Percentiles rank a stretch among this genome's conserved stretches.
Conservation (phyloP, 2,888 invertebrate species). For the Eupithecia centaureata region DNA sequence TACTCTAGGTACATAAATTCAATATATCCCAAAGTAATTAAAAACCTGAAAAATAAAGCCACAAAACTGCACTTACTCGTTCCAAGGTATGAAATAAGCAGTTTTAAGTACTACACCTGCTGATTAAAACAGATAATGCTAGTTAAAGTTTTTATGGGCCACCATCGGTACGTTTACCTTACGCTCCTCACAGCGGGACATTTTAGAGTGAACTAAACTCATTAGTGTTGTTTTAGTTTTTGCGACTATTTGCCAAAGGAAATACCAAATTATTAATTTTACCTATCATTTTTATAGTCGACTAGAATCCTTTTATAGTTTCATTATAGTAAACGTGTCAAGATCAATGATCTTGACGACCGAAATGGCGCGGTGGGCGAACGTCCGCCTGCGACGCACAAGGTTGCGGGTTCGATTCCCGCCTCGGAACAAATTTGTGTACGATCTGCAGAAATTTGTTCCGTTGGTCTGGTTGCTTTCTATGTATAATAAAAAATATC, state of each 20-base stretch:
- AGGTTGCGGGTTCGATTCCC: too few species aligned
- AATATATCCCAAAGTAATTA: not conserved
- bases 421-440: too few species aligned
- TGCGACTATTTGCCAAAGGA: constrained; percentile 19
- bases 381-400: too few species aligned
- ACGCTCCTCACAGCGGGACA: constrained; percentile 49
- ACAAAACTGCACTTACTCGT: not conserved
- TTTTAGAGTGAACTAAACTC: constrained; percentile 42
- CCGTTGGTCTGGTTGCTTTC: too few species aligned
- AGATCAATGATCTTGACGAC: too few species aligned
- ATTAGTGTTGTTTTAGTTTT: constrained; percentile 33
- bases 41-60: not conserved
- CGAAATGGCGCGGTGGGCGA: too few species aligned
- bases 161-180: constrained; percentile 17
- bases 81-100: not conserved
- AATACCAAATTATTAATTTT: constrained; percentile 16
- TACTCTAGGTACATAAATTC: not conserved
- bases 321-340: not conserved
- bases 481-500: too few species aligned
- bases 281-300: not conserved
- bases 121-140: not conserved
- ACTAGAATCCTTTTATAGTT: not conserved
- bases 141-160: not conserved
- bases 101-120: not conserved
- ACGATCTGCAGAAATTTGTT: too few species aligned